Percentiles rank a stretch among this genome's conserved stretches.
These are phyloP conservation scores for Rhodinocichla rosea DNA, from an alignment of 2,113 vertebrate genomes.

Conservation along the genomic window DNA sequence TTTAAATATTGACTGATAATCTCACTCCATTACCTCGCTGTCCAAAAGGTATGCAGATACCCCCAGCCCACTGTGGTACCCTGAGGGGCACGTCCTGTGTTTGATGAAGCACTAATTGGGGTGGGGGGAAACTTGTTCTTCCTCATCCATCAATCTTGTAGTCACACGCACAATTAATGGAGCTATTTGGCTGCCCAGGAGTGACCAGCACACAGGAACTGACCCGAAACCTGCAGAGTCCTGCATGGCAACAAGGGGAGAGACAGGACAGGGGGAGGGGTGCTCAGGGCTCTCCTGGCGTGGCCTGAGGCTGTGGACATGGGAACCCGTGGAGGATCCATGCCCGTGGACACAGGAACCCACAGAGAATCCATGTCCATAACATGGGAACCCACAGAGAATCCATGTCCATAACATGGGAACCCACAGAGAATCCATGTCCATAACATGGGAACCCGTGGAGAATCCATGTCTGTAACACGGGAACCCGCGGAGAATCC, in stretches of 20 bases:
- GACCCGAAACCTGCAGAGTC: background rate
- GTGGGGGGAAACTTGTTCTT: background rate
- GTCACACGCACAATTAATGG: background rate
- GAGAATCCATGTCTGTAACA: too few relatives aligned
- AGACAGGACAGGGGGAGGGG: background rate
- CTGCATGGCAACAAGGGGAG: background rate
- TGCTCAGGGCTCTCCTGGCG: background rate
- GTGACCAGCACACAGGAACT: background rate
- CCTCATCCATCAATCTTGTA: slow-evolving; percentile 30
- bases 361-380: rapidly evolving
- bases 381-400: too few relatives aligned
- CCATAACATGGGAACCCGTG: too few relatives aligned
- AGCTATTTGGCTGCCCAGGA: background rate
- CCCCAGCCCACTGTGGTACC: background rate
- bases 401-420: too few relatives aligned
- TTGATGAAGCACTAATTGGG: slow-evolving; percentile 44
- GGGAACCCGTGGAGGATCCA: rapidly evolving
- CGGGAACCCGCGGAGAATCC: too few relatives aligned
- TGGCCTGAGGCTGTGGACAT: background rate
- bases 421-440: too few relatives aligned
- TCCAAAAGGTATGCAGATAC: slow-evolving; percentile 7
- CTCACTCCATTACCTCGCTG: slow-evolving; percentile 55
- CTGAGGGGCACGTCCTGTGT: background rate
- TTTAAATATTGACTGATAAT: slow-evolving; percentile 65
- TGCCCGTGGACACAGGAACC: too few relatives aligned